Percentiles rank a stretch among this genome's conserved stretches.
phyloP scores from a whole-genome alignment of 2,113 vertebrate genomes.

The Paedocypris sp. region DNA sequence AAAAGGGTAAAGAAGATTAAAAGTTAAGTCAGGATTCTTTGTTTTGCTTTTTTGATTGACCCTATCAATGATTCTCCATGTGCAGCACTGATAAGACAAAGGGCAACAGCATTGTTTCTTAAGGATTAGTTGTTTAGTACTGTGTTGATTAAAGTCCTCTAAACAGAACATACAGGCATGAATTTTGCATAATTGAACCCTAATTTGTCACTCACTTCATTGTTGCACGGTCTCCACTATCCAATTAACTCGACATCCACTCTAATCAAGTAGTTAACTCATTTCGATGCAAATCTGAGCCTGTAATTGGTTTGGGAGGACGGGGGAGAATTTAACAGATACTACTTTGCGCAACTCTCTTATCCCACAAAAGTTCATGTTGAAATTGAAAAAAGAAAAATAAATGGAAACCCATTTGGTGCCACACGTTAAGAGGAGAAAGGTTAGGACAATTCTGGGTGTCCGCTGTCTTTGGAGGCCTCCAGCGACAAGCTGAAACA shows the following conservation, averaged over 20 bases:
- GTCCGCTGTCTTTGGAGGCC: too few species aligned
- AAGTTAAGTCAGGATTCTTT: too few species aligned
- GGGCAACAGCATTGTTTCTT: conserved; percentile 20
- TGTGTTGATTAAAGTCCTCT: conserved; percentile 22
- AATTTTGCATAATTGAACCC: conserved; percentile 29
- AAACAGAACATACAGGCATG: conserved; percentile 14
- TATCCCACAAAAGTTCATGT: conserved; percentile 12
- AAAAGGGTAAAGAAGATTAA: too few species aligned
- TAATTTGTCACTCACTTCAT: conserved; percentile 37
- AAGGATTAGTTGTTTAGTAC: conserved; percentile 11
- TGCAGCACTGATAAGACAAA: too few species aligned
- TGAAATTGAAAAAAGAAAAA: background rate
- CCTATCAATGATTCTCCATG: too few species aligned
- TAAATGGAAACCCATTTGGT: too few species aligned
- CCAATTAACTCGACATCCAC: conserved; percentile 35
- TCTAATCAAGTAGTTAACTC: conserved; percentile 36
- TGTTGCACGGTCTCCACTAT: conserved; percentile 28
- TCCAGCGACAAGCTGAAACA: too few species aligned
- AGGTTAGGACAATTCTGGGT: too few species aligned
- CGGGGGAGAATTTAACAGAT: conserved; percentile 7
- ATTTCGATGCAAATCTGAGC: conserved; percentile 36
- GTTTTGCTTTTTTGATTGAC: too few species aligned
- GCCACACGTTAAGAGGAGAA: too few species aligned
- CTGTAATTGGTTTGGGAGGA: conserved; percentile 22
- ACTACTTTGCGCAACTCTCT: background rate